Base-by-base conservation (phyloP, 2,888 invertebrate genomes). In the Protophormia terraenovae region DNA sequence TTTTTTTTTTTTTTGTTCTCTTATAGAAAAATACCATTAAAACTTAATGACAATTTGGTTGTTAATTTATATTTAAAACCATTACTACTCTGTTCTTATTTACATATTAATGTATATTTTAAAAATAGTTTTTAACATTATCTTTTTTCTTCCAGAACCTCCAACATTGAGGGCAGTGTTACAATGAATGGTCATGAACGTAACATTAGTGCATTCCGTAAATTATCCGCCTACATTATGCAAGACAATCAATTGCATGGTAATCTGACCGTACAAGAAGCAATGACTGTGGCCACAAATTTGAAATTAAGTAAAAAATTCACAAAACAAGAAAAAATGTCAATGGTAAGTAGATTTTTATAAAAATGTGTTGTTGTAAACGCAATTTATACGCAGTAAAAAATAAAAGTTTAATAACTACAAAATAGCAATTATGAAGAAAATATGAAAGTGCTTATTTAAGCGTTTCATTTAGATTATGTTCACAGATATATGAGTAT, bases 151-250 rank as follows among this genome's bases (percentile, higher is more conserved):
- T 87, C 27, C 87, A 97, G 97, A 93, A 96, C 96, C 22, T 95
- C 95, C 77, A 97, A 96, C 80, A 95, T 96, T 93, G 95, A 96
- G 90, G 97, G 97, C 72, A 96, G 96, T 89, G 96, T 97, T 88
- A 96, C 97, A 84, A 96, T 97, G 94, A 97, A 97, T 91, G 96
- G 96, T 7, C 94, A 95, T 91, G 97, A 97, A 93, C 94, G 97
- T 87, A 96, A 97, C 92, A 93, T 97, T 87, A 97, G 97, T 88
- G 94, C 95, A 89, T 98, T 98, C 94, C 95, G 98, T 83, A 98
- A 98, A 93, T 94, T 98, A 88, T 98, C 98, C 0, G 98, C 97
- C 90, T 98, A 98, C 93, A 99, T 99, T 92, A 93, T 98, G 98
- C 98, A 99, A 92, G 97, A 97, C 91, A 97, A 97, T 93, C 97